A percentile compares a stretch with the other conserved stretches of the same genome.
phyloP scores from a whole-genome alignment of 1,140 invertebrate species.

The Apis laboriosa region DNA sequence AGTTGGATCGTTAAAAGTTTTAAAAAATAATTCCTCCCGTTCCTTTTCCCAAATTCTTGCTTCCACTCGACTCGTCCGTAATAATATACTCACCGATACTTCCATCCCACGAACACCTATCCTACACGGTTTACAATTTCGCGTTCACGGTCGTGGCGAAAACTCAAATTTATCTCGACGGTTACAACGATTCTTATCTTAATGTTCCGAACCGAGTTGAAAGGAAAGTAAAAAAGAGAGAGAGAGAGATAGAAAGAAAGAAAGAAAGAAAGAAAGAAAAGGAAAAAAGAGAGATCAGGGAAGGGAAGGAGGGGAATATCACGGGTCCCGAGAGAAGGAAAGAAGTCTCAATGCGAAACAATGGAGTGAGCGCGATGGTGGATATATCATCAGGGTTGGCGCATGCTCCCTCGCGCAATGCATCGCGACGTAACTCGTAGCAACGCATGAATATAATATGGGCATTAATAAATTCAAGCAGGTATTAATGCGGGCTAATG shows the following conservation, averaged over 20 bases:
- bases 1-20: too few relatives aligned
- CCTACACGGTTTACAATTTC: too few relatives aligned
- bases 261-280: not conserved
- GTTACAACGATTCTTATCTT: too few relatives aligned
- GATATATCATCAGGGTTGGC: slow-evolving; percentile 73
- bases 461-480: slow-evolving; percentile 77
- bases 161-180: too few relatives aligned
- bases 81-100: too few relatives aligned
- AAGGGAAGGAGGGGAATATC: not conserved
- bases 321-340: not conserved
- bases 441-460: slow-evolving; percentile 74
- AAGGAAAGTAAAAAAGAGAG: not conserved
- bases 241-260: not conserved
- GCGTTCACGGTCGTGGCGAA: too few relatives aligned
- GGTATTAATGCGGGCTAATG: slow-evolving; percentile 78
- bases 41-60: too few relatives aligned
- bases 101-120: too few relatives aligned
- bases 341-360: slow-evolving; percentile 26
- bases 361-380: slow-evolving; percentile 66
- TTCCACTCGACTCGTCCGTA: too few relatives aligned
- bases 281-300: not conserved
- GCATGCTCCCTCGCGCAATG: slow-evolving; percentile 56
- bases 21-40: too few relatives aligned
- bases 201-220: slow-evolving; percentile 19
- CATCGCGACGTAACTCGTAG: slow-evolving; percentile 50